Base-by-base conservation (phyloP, 2,113 vertebrate genomes). In the Psettodes erumei region DNA sequence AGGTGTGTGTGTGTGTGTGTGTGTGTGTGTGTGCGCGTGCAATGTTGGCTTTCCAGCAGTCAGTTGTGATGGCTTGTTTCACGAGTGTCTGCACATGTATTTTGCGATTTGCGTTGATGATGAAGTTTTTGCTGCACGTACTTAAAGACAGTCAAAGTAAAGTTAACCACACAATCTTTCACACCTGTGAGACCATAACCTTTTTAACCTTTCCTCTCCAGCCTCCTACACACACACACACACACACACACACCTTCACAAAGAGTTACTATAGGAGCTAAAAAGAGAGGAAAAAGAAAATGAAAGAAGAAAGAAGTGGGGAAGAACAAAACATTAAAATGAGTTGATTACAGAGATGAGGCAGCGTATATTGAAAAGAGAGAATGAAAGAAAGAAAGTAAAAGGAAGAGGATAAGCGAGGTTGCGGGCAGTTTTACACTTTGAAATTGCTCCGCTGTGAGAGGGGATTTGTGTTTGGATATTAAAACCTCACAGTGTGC, bases 131-230 rank as follows among this genome's bases (percentile, higher is more conserved):
- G 10, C 4, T 58, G 16, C 16, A 6, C 3, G 50, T 40, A 59
- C 35, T 70, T 59, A 16, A 75, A 82, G 63, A 43, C 53, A 35
- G 66, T 72, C 32, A 56, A 56, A 35, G 23, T 72, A 56, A 54
- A 75, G 40, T 72, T 55, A 77, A 78, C 55, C 82, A 63, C 65
- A 82, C n/a, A 64, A 35, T 37, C 64, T 75, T 79, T 87, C 78
- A 75, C 85, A 88, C 77, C 75, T 75, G 62, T 77, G 89, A 81
- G 75, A 90, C 91, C 91, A 86, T 90, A 94, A 93, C 93, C 92
- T 95, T 93, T 93, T 90, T 88, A 91, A 76, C 93, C 89, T 69
- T 84, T 83, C 90, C 90, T 93, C 84, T 93, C 88, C 81, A 94
- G 91, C 83, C 83, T 76, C 85, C 66, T 71, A 59, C 55, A 80